Percentiles rank a stretch among this genome's conserved stretches.
phyloP scores from a whole-genome alignment of 2,797 vertebrate genomes.

The Mus caroli region DNA sequence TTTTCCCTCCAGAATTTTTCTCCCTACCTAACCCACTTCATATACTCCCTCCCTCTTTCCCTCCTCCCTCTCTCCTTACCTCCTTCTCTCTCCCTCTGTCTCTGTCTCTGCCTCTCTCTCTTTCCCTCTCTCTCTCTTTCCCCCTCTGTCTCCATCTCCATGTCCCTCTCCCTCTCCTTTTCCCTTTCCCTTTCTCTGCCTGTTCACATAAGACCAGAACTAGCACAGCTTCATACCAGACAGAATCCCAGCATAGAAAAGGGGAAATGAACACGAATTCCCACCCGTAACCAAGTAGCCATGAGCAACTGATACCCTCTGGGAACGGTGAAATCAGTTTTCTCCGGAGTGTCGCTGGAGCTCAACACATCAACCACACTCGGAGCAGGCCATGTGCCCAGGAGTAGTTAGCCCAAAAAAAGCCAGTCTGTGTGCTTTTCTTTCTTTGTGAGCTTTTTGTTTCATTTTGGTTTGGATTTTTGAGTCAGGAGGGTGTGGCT shows the following conservation, averaged over 20 bases:
- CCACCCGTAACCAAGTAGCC: background rate
- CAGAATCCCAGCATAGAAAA: background rate
- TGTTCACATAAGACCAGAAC: background rate
- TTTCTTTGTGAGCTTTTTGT: background rate
- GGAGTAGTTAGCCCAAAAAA: background rate
- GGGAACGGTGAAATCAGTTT: background rate
- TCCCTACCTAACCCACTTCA: background rate
- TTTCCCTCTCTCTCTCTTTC: background rate
- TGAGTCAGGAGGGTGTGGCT: background rate
- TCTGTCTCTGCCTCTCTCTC: background rate
- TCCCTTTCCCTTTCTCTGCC: background rate
- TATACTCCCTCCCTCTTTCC: no score
- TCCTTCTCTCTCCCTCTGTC: background rate
- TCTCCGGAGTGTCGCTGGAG: background rate
- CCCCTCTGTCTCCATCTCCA: background rate
- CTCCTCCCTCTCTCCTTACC: background rate
- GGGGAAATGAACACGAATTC: background rate
- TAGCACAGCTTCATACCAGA: background rate
- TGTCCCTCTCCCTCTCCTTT: background rate
- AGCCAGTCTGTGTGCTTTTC: background rate
- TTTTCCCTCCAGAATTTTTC: background rate
- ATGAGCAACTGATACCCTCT: background rate
- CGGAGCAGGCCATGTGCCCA: background rate
- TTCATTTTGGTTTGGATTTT: background rate
- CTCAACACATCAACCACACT: background rate